These are phyloP conservation scores for Enteromius paludinosus DNA, from an alignment of 2,797 vertebrate genomes.

Conservation along the genomic window DNA sequence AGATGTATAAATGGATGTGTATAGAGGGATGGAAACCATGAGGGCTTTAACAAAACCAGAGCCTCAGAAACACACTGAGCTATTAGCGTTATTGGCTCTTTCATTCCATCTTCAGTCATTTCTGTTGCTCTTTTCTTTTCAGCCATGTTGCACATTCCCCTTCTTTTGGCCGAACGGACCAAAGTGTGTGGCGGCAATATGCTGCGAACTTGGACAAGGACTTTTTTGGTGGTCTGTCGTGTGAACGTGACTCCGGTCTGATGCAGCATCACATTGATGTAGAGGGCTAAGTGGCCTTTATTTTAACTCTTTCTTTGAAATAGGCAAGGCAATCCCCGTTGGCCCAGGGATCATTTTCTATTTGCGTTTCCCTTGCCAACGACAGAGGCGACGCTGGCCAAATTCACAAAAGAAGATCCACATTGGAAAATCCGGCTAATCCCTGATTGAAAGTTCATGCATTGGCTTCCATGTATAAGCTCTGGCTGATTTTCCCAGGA, in stretches of 20 bases:
- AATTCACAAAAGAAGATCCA: slow-evolving; percentile 90
- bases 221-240: slow-evolving; percentile 77
- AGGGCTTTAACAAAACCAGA: slow-evolving; percentile 41
- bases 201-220: slow-evolving; percentile 67
- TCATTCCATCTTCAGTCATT: slow-evolving; percentile 41
- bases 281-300: slow-evolving; percentile 78
- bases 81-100: slow-evolving; percentile 51
- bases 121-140: slow-evolving; percentile 49
- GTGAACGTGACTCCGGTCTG: slow-evolving; percentile 73
- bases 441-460: slow-evolving; percentile 90
- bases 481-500: slow-evolving; percentile 86
- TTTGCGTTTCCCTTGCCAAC: slow-evolving; percentile 85
- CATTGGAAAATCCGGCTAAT: slow-evolving; percentile 90
- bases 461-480: slow-evolving; percentile 86
- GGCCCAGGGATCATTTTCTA: slow-evolving; percentile 87
- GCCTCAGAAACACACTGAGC: slow-evolving; percentile 53
- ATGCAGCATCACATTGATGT: slow-evolving; percentile 74
- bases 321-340: slow-evolving; percentile 84
- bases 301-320: slow-evolving; percentile 86
- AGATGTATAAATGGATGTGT: slow-evolving; percentile 67
- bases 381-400: slow-evolving; percentile 85
- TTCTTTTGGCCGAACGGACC: slow-evolving; percentile 61
- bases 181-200: slow-evolving; percentile 67
- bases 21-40: slow-evolving; percentile 56
- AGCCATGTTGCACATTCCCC: slow-evolving; percentile 51